Base-by-base conservation (phyloP, 1,140 invertebrate species). In the Lucilia cuprina region DNA sequence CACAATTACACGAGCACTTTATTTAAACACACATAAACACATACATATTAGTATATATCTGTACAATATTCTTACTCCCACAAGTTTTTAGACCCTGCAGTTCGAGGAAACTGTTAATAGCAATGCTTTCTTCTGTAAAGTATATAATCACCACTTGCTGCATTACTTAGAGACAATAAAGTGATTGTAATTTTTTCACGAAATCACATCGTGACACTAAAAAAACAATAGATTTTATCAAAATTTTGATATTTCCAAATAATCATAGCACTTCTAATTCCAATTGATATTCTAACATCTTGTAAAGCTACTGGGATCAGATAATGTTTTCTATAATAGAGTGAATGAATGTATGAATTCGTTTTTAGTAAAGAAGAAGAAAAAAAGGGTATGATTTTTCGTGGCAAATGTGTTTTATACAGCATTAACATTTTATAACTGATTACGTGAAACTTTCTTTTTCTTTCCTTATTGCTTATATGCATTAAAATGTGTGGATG, bases 361-460 rank as follows among this genome's bases (percentile, higher is more conserved):
- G 25, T 30, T 2, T 30, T 1, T 30, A 2, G 25, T 30, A 30
- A 30, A 30, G 25, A 30, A 30, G 50, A 0, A n/a, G 1, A 60
- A 60, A 60, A 60, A 60, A 17, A 60, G 50, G 41, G 41, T 55
- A 70, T 21, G 60, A 70, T 70, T 70, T 70, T 70, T 70, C 60
- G 60, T 70, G 60, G 60, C 60, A 70, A 70, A 70, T 70, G 60
- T 70, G 60, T 70, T 70, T 70, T 70, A 60, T 60, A 70, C 60
- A 70, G 60, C 60, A 21, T 70, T 70, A 70, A 70, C 60, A 70
- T 70, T 70, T 70, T 70, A 70, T 70, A 70, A 70, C n/a, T 70
- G 60, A 60, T 60, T 60, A 60, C 50, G 50, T 60, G 50, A 8
- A 60, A 60, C 10, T 30, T 60, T 60, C n/a, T 60, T n/a, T 60